A percentile compares a stretch with the other conserved stretches of the same genome.
Evolutionary conservation across 2,797 vertebrate genomes (phyloP).

Genomic region (Acanthopagrus latus): DNA sequence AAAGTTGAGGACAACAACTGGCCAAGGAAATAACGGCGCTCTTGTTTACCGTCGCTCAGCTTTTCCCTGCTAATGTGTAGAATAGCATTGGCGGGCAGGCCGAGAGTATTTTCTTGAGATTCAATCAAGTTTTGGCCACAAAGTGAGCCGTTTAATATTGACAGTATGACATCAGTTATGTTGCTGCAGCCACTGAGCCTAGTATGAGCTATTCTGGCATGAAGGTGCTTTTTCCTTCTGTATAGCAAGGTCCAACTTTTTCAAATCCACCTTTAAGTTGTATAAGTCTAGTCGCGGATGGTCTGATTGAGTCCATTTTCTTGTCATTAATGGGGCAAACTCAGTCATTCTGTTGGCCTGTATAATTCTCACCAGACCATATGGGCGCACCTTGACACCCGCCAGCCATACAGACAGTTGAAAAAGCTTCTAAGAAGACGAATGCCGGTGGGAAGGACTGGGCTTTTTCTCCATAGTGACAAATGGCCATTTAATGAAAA

Average conservation of each 20-base stretch:
- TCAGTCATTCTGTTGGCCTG: constrained; percentile 9
- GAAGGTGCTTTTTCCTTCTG: constrained; percentile 45
- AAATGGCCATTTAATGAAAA: constrained; percentile 66
- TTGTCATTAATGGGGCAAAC: constrained; percentile 45
- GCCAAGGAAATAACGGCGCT: constrained; percentile 17
- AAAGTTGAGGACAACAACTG: constrained; percentile 34
- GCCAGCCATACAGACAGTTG: constrained; percentile 11
- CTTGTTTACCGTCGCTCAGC: constrained; percentile 20
- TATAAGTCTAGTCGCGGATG: constrained; percentile 17
- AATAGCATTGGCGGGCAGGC: neutral
- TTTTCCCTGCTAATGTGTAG: neutral
- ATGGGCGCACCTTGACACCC: constrained; percentile 28
- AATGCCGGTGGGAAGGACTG: neutral
- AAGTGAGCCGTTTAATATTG: constrained; percentile 11
- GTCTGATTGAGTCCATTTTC: constrained; percentile 54
- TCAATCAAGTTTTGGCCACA: constrained; percentile 12
- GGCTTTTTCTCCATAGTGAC: constrained; percentile 38
- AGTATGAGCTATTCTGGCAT: constrained; percentile 37
- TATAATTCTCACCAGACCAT: constrained; percentile 35
- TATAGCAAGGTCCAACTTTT: constrained; percentile 21
- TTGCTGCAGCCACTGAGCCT: constrained; percentile 11
- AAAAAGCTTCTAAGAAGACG: constrained; percentile 19
- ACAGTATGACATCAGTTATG: constrained; percentile 33
- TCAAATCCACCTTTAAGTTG: constrained; percentile 33
- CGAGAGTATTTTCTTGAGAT: neutral